Percentiles rank a stretch among this genome's conserved stretches.
Conservation (phyloP, 2,113 vertebrate genomes). For the Psilopsiagon aurifrons region DNA sequence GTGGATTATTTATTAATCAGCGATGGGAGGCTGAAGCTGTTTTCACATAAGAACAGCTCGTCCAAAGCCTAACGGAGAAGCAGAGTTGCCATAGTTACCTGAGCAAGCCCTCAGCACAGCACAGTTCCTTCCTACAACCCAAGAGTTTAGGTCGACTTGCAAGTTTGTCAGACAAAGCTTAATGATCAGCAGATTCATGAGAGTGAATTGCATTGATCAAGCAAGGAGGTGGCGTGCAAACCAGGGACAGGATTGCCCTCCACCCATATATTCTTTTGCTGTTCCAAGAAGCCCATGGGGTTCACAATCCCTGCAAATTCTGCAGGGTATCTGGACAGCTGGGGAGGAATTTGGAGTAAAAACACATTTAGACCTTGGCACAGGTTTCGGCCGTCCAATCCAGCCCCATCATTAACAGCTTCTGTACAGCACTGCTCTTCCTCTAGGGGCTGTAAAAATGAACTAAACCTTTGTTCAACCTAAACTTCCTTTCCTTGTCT, state of each 20-base stretch:
- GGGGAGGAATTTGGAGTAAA: conserved; percentile 76
- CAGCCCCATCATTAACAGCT: conserved; percentile 81
- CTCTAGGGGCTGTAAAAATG: conserved; percentile 76
- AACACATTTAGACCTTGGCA: conserved; percentile 80
- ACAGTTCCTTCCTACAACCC: conserved; percentile 58
- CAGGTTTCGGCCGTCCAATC: conserved; percentile 42
- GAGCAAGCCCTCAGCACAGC: conserved; percentile 58
- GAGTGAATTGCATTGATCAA: conserved; percentile 50
- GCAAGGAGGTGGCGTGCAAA: not conserved
- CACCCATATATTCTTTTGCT: not conserved
- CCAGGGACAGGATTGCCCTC: not conserved
- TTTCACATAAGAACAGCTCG: conserved; percentile 73
- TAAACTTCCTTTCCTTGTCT: conserved; percentile 75
- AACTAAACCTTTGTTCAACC: conserved; percentile 75
- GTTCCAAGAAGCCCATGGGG: conserved; percentile 32
- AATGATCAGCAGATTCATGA: conserved; percentile 47
- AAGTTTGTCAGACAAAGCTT: conserved; percentile 65
- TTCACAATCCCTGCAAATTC: conserved; percentile 69
- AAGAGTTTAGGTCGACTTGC: conserved; percentile 70
- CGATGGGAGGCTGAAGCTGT: conserved; percentile 60
- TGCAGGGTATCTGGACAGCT: conserved; percentile 73
- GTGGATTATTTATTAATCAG: conserved; percentile 71
- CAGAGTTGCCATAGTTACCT: conserved; percentile 79
- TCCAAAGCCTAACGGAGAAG: conserved; percentile 64
- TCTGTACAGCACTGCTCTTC: conserved; percentile 75